A percentile compares a stretch with the other conserved stretches of the same genome.
Conservation (phyloP, 2,888 invertebrate species). For the Gibbula magus region DNA sequence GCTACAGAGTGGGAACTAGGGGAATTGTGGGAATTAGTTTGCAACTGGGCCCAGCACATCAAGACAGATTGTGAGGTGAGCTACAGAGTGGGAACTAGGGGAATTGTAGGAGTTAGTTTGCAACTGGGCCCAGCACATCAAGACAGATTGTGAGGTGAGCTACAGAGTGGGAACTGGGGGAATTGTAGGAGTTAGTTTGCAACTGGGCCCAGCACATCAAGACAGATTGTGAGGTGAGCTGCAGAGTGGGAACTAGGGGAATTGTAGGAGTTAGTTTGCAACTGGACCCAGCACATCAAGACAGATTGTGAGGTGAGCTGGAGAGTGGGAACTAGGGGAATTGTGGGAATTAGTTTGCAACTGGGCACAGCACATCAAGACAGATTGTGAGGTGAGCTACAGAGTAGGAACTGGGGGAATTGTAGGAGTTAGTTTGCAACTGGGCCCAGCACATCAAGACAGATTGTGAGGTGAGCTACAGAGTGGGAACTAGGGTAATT, state of each 20-base stretch:
- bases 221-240: constrained; percentile 80
- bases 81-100: not conserved
- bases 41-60: constrained; percentile 85
- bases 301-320: constrained; percentile 80
- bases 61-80: constrained; percentile 82
- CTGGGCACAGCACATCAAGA: constrained; percentile 87
- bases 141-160: constrained; percentile 81
- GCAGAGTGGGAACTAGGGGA: not conserved
- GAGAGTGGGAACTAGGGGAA: not conserved
- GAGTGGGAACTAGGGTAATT: not conserved
- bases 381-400: constrained; percentile 80
- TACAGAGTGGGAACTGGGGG: not conserved
- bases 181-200: not conserved
- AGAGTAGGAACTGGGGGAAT: not conserved
- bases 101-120: not conserved
- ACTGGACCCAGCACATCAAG: constrained; percentile 87
- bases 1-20: not conserved
- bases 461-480: constrained; percentile 80
- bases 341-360: constrained; percentile 46
- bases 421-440: constrained; percentile 47
- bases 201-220: constrained; percentile 87
- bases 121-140: constrained; percentile 86
- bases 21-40: not conserved
- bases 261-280: constrained; percentile 25
- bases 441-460: constrained; percentile 87